Evolutionary conservation across 2,113 vertebrate species (phyloP).

Genomic region (Monopterus albus): DNA sequence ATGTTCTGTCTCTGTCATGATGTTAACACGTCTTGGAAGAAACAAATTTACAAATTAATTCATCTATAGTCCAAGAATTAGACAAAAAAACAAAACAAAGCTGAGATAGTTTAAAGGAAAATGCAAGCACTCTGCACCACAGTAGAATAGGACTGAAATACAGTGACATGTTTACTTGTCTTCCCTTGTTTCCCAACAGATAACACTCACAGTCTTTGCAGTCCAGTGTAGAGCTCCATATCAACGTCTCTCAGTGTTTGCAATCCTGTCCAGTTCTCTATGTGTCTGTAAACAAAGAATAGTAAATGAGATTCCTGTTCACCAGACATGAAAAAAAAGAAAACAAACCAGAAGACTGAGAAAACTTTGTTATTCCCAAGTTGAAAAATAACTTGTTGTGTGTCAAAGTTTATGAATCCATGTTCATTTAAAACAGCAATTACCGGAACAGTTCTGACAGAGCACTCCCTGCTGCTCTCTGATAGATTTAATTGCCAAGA

Average conservation of each 20-base stretch:
- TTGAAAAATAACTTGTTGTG: slow-evolving; percentile 52
- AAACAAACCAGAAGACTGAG: slow-evolving; percentile 39
- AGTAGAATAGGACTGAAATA: slow-evolving; percentile 10
- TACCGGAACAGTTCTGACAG: slow-evolving; percentile 70
- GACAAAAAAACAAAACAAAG: too few species aligned
- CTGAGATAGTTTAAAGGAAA: too few species aligned
- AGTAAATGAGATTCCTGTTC: slow-evolving; percentile 47
- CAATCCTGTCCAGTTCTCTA: slow-evolving; percentile 96
- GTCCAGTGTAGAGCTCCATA: slow-evolving; percentile 98
- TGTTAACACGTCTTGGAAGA: too few species aligned
- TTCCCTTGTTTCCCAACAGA: neutral
- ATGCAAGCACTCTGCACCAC: slow-evolving; percentile 22
- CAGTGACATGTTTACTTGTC: slow-evolving; percentile 7
- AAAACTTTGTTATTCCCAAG: slow-evolving; percentile 15
- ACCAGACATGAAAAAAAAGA: slow-evolving; percentile 27
- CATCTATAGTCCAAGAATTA: too few species aligned
- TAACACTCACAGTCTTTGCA: slow-evolving; percentile 95
- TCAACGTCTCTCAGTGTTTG: slow-evolving; percentile 95
- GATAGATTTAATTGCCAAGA: slow-evolving; percentile 75
- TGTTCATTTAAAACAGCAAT: slow-evolving; percentile 74
- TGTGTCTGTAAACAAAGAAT: slow-evolving; percentile 87
- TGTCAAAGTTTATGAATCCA: slow-evolving; percentile 68
- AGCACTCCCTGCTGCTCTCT: slow-evolving; percentile 67
- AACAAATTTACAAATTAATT: too few species aligned
- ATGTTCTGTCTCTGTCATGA: too few species aligned